phyloP scores from a whole-genome alignment of 2,113 vertebrate genomes.

The Triplophysa siluroides region DNA sequence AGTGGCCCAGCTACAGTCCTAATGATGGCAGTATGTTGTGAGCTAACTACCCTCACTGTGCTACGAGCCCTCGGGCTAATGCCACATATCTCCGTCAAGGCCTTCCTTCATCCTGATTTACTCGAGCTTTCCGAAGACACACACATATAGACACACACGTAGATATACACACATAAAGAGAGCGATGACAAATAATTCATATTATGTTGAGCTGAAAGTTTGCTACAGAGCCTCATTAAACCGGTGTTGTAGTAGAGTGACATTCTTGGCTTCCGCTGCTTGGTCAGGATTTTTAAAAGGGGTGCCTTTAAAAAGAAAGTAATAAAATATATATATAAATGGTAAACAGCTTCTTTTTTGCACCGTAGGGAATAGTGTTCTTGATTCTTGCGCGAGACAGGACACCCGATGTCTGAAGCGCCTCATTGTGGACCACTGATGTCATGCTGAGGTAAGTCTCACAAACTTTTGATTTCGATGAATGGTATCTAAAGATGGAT shows the following conservation, averaged over 20 bases:
- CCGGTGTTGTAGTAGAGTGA: slow-evolving; percentile 69
- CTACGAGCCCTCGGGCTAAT: slow-evolving; percentile 78
- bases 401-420: slow-evolving; percentile 3
- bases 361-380: slow-evolving; percentile 35
- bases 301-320: slow-evolving; percentile 69
- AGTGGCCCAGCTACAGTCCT: slow-evolving; percentile 71
- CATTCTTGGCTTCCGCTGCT: slow-evolving; percentile 70
- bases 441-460: slow-evolving; percentile 39
- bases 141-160: slow-evolving; percentile 63
- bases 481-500: slow-evolving; percentile 37
- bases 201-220: slow-evolving; percentile 76
- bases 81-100: slow-evolving; percentile 80
- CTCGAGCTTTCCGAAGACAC: slow-evolving; percentile 73
- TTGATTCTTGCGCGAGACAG: slow-evolving; percentile 26
- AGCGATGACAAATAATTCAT: slow-evolving; percentile 79
- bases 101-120: slow-evolving; percentile 78
- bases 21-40: slow-evolving; percentile 77
- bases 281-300: slow-evolving; percentile 69
- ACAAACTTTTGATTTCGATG: neutral
- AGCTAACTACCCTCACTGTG: slow-evolving; percentile 78
- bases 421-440: slow-evolving; percentile 27
- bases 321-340: slow-evolving; percentile 56
- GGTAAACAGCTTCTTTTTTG: slow-evolving; percentile 7
- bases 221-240: slow-evolving; percentile 76
- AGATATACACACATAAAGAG: slow-evolving; percentile 41